Evolutionary conservation across 2,113 vertebrate species (phyloP).

Genomic region (Verasper variegatus): DNA sequence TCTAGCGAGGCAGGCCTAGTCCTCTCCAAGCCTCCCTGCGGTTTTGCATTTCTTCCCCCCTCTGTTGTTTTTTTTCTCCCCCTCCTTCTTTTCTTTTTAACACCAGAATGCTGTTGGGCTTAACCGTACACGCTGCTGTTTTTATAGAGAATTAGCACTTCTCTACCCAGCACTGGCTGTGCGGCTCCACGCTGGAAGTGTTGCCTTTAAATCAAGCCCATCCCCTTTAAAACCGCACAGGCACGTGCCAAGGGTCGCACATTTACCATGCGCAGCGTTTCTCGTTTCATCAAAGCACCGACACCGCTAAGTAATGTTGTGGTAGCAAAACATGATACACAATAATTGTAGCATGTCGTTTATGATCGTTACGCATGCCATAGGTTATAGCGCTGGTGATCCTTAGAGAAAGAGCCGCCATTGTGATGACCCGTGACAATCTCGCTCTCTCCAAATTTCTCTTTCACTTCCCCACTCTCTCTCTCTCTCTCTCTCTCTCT

Average conservation of each 20-base stretch:
- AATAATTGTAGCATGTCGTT: slow-evolving; percentile 22
- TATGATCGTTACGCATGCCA: slow-evolving; percentile 35
- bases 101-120: slow-evolving; percentile 72
- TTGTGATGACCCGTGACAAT: slow-evolving; percentile 49
- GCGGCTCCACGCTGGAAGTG: slow-evolving; percentile 74
- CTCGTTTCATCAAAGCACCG: slow-evolving; percentile 51
- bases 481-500: slow-evolving; percentile 51
- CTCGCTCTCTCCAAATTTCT: slow-evolving; percentile 53
- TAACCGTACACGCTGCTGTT: slow-evolving; percentile 78
- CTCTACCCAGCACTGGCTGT: slow-evolving; percentile 67
- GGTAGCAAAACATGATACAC: background rate
- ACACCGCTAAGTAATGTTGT: slow-evolving; percentile 22
- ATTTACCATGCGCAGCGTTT: slow-evolving; percentile 55
- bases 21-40: slow-evolving; percentile 73
- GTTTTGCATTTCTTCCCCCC: slow-evolving; percentile 58
- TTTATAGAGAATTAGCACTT: slow-evolving; percentile 84
- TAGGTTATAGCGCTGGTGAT: slow-evolving; percentile 22
- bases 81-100: slow-evolving; percentile 53
- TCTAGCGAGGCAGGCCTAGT: slow-evolving; percentile 61
- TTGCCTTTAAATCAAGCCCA: slow-evolving; percentile 75
- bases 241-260: slow-evolving; percentile 70
- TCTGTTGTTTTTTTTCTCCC: slow-evolving; percentile 51
- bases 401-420: slow-evolving; percentile 8
- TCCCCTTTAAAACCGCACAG: slow-evolving; percentile 57
- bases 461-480: slow-evolving; percentile 51